phyloP scores from a whole-genome alignment of 2,797 vertebrate genomes.

The Avahi laniger region DNA sequence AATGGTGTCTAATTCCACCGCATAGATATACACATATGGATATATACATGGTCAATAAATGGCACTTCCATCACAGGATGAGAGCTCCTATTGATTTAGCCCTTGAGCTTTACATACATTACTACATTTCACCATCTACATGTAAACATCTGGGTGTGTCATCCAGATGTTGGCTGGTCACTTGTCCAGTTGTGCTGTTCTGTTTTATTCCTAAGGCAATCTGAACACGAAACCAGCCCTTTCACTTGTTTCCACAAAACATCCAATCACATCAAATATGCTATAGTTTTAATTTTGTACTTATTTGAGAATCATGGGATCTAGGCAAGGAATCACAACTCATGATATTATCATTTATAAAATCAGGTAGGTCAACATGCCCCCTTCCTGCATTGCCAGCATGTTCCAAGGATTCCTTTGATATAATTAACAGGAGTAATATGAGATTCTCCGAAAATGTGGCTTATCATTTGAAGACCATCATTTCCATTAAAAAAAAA shows the following conservation, averaged over 20 bases:
- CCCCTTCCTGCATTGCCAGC: not conserved
- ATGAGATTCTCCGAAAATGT: slow-evolving; percentile 13
- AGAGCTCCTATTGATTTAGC: not conserved
- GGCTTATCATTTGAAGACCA: not conserved
- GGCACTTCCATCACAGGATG: not conserved
- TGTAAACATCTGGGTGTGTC: not conserved
- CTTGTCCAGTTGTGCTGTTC: not conserved
- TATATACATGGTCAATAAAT: not conserved
- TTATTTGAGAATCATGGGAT: not conserved
- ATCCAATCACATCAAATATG: not conserved
- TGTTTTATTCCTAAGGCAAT: not conserved
- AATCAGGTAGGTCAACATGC: not conserved
- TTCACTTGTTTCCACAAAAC: not conserved
- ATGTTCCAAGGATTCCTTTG: slow-evolving; percentile 6
- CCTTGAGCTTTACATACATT: not conserved
- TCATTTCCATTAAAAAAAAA: not conserved
- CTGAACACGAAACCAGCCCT: not conserved
- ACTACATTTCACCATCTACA: not conserved
- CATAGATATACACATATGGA: not conserved
- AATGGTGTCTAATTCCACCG: slow-evolving; percentile 24
- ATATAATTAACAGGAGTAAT: not conserved
- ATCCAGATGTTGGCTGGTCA: not conserved
- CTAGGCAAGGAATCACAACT: slow-evolving; percentile 14
- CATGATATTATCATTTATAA: slow-evolving; percentile 1
- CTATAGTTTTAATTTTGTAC: not conserved